Evolutionary conservation across 2,888 invertebrate genomes (phyloP).

Genomic region (Epistrophella euchroma): DNA sequence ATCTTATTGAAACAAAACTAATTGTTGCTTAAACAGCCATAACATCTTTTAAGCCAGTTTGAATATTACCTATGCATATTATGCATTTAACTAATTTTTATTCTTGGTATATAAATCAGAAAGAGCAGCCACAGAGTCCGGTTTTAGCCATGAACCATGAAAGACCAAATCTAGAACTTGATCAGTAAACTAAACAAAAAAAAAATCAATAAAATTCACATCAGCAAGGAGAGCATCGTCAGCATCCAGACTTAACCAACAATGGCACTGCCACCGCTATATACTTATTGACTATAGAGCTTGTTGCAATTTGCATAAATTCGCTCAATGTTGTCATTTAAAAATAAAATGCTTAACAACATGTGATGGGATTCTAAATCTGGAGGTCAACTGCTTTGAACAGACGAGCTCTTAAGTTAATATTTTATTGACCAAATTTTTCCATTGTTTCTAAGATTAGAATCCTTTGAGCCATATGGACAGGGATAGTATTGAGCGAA

Average conservation of each 20-base stretch:
- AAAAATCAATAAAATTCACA: conserved; percentile 44
- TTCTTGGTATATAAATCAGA: conserved; percentile 16
- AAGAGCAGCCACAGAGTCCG: conserved; percentile 13
- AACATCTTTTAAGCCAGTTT: conserved; percentile 49
- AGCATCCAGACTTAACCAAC: conserved; percentile 35
- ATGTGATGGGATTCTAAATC: conserved; percentile 61
- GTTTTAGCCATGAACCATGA: conserved; percentile 33
- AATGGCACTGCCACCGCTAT: background rate
- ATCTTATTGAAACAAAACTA: conserved; percentile 36
- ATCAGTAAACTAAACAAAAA: conserved; percentile 20
- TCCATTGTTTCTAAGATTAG: background rate
- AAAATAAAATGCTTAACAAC: conserved; percentile 53
- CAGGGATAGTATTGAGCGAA: background rate
- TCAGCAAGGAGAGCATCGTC: conserved; percentile 44
- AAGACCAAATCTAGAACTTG: conserved; percentile 68
- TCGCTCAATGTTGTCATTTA: conserved; percentile 62
- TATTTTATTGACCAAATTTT: background rate
- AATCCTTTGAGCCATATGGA: background rate
- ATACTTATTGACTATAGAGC: conserved; percentile 9
- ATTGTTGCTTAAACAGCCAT: conserved; percentile 42
- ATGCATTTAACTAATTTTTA: conserved; percentile 18
- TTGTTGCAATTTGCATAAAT: conserved; percentile 72
- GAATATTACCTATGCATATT: conserved; percentile 20
- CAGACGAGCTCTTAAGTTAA: conserved; percentile 14
- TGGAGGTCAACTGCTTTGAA: conserved; percentile 72